Base-by-base conservation (phyloP, 2,888 invertebrate species). In the Tethea ocularis region DNA sequence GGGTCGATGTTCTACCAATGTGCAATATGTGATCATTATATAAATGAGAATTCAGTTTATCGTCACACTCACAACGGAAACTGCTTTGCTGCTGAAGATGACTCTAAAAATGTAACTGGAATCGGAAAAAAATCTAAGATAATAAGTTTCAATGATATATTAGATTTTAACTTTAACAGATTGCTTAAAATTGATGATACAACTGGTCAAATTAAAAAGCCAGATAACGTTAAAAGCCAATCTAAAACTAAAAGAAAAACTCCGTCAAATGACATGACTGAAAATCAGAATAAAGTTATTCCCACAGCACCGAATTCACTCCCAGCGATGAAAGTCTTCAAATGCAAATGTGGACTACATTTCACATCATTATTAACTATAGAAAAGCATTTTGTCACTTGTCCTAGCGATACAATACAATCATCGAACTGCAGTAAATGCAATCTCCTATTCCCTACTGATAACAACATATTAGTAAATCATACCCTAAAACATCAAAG, bases 401-500 rank as follows among this genome's bases (percentile, higher is more conserved):
- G 66, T 26, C 59, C 61, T 8, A 29, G 26, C 11, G 20, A 53
- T 0, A 57, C 46, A 0, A 54, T 64, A 8, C 52, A 57, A 6
- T 63, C 63, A 17, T 66, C 66, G 29, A 63, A 68, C 8, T 71
- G 68, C 57, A 70, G 68, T 57, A 62, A 67, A 46, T 73, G 73
- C 55, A 53, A 63, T 0, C 58, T 64, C 4, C 13, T 62, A 0
- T 69, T 69, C 52, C 67, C 67, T 2, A 62, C 71, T 0, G 57
- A 60, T 11, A 29, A 29, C 10, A 29, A 29, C 10, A 61, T 62
- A 8, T 54, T 73, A 2, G 67, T 68, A 1, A 68, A 60, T 8
- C 72, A 73, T 41, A 54, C 69, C 2, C 63, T 64, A 23, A 68
- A 63, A n/a, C 72, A 71, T 22, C 72, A 69, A 54, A 61, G 59